Evolutionary conservation across 2,113 vertebrate genomes (phyloP).

Genomic region (Dermatemys mawii): DNA sequence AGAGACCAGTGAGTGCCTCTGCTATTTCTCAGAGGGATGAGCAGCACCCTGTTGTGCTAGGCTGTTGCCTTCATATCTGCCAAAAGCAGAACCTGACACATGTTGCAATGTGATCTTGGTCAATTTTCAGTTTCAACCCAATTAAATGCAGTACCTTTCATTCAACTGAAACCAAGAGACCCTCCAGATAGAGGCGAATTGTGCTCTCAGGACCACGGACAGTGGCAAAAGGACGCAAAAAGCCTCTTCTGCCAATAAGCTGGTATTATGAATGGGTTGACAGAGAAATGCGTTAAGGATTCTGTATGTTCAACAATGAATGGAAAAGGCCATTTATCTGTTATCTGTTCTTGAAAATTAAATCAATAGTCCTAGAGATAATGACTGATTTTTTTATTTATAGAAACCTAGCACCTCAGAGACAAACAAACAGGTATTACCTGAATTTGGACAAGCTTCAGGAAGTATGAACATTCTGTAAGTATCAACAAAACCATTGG

Average conservation of each 20-base stretch:
- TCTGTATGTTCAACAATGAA: background rate
- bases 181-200: background rate
- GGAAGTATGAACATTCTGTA: background rate
- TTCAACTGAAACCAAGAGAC: background rate
- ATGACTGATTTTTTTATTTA: background rate
- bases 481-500: background rate
- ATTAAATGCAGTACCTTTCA: background rate
- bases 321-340: background rate
- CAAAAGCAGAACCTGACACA: background rate
- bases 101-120: background rate
- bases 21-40: background rate
- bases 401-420: background rate
- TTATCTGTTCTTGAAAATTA: background rate
- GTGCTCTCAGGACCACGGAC: conserved; percentile 25
- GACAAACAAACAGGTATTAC: background rate
- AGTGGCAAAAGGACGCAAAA: background rate
- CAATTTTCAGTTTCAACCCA: background rate
- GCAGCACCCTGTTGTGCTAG: background rate
- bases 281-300: background rate
- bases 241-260: background rate
- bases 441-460: background rate
- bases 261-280: background rate
- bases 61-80: background rate
- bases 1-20: background rate
- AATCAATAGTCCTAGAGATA: background rate